Evolutionary conservation across 2,888 invertebrate species (phyloP), one percentile per base, ranked within the genome.

Genomic region (Folsomia candida): DNA sequence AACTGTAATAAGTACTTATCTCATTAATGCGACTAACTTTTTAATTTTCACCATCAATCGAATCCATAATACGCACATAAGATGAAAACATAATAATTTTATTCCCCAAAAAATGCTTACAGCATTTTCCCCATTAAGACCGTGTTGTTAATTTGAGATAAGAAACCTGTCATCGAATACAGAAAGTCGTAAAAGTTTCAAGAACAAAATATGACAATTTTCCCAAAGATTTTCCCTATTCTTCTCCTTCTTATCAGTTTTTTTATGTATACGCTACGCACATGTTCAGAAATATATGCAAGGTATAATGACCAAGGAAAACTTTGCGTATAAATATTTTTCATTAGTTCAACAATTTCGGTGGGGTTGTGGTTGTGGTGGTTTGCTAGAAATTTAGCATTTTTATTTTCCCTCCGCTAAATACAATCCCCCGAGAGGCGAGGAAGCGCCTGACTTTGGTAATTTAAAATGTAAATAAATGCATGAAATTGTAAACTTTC

Each of bases 71-170:
- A n/a, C n/a, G n/a, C n/a, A n/a, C n/a, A n/a, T n/a, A n/a, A n/a
- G n/a, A n/a, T n/a, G n/a, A n/a, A n/a, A n/a, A n/a, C n/a, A n/a
- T n/a, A n/a, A 59, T 59, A 59, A 59, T 24, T 47, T 47, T 47
- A 47, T 47, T 37, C 37, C 14, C 37, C 6, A 9, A 37, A 37
- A 37, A 37, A 4, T 37, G 37, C 37, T 37, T 37, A 37, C 37
- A 14, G 37, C 37, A 4, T 37, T 9, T 37, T 37, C 37, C 4
- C n/a, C n/a, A n/a, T n/a, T 37, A 62, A 62, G 6, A 18, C 11
- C n/a, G 20, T 62, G 11, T 29, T 62, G 62, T 62, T 62, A 62
- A 62, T 62, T 62, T 62, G 24, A 62, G 62, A 62, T 62, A 62
- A 62, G 62, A 28, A 37, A 37, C 37, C 37, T 9, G 4, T 37